A percentile compares a stretch with the other conserved stretches of the same genome.
These are phyloP conservation scores for Ladona fulva DNA, from an alignment of 1,140 invertebrate genomes.

Conservation along the genomic window DNA sequence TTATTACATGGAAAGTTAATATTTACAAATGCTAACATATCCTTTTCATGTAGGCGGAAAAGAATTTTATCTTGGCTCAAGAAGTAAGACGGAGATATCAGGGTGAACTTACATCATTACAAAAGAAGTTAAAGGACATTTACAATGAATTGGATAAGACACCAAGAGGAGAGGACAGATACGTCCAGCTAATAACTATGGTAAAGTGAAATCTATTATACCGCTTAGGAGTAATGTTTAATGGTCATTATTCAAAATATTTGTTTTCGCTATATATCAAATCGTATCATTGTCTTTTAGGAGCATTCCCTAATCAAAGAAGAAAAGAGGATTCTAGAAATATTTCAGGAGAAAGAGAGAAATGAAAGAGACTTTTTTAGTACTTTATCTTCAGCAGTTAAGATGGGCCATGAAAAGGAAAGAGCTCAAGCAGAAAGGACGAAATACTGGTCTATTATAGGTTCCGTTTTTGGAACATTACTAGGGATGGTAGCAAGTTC, in stretches of 20 bases:
- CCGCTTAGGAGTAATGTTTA: neutral
- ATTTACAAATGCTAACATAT: neutral
- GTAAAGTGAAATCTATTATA: constrained; percentile 29
- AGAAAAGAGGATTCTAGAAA: constrained; percentile 19
- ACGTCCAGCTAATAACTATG: constrained; percentile 45
- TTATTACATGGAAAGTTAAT: neutral
- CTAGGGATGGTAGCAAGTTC: constrained; percentile 57
- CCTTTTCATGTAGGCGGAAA: constrained; percentile 28
- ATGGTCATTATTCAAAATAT: constrained; percentile 4
- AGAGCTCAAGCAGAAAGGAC: constrained; percentile 61
- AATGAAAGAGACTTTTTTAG: constrained; percentile 58
- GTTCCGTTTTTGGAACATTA: constrained; percentile 56
- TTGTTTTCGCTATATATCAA: constrained; percentile 23
- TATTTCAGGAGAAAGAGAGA: constrained; percentile 33
- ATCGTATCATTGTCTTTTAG: constrained; percentile 20
- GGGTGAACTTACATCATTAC: constrained; percentile 42
- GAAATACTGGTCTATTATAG: constrained; percentile 69
- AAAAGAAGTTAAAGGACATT: constrained; percentile 52
- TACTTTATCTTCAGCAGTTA: constrained; percentile 52
- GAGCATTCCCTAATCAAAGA: constrained; percentile 27
- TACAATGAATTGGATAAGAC: constrained; percentile 58
- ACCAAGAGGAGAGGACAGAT: constrained; percentile 55
- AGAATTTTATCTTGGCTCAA: constrained; percentile 50
- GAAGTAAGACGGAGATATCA: constrained; percentile 48
- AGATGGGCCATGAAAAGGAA: constrained; percentile 64